A percentile compares a stretch with the other conserved stretches of the same genome.
These are phyloP conservation scores for Acrossocheilus fasciatus DNA, from an alignment of 2,797 vertebrate genomes.

Conservation along the genomic window DNA sequence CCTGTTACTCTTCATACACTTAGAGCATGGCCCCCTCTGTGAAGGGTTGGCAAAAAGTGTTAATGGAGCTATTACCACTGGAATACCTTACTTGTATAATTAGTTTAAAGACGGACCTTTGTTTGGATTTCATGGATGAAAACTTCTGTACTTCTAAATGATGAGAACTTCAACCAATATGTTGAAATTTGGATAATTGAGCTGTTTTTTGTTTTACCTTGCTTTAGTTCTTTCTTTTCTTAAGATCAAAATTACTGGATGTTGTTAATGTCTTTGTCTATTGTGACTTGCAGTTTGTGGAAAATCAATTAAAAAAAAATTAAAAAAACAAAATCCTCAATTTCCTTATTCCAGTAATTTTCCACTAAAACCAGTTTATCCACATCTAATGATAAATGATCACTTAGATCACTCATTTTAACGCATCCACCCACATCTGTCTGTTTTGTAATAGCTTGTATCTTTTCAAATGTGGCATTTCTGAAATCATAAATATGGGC, in stretches of 20 bases:
- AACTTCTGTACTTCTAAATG: not conserved
- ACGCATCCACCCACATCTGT: not conserved
- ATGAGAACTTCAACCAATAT: not conserved
- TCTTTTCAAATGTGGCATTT: not conserved
- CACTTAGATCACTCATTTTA: not conserved
- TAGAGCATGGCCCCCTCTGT: not conserved
- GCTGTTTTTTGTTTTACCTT: not conserved
- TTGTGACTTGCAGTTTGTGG: not conserved
- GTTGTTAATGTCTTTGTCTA: not conserved
- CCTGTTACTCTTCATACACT: not conserved
- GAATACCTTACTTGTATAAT: slow-evolving; percentile 41
- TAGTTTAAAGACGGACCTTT: not conserved
- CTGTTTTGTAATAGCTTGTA: not conserved
- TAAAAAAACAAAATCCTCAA: not conserved
- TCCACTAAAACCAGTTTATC: not conserved
- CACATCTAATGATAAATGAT: not conserved
- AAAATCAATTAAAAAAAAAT: not conserved
- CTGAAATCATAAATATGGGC: not conserved
- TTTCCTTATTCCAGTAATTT: not conserved
- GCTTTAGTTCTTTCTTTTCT: too few relatives aligned
- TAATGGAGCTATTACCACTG: not conserved
- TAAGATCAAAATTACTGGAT: not conserved
- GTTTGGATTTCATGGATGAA: not conserved
- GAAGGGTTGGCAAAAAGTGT: too few relatives aligned
- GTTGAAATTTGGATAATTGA: not conserved